These are phyloP conservation scores for Leptarthrus brevirostris DNA, from an alignment of 2,888 invertebrate species.

Conservation along the genomic window DNA sequence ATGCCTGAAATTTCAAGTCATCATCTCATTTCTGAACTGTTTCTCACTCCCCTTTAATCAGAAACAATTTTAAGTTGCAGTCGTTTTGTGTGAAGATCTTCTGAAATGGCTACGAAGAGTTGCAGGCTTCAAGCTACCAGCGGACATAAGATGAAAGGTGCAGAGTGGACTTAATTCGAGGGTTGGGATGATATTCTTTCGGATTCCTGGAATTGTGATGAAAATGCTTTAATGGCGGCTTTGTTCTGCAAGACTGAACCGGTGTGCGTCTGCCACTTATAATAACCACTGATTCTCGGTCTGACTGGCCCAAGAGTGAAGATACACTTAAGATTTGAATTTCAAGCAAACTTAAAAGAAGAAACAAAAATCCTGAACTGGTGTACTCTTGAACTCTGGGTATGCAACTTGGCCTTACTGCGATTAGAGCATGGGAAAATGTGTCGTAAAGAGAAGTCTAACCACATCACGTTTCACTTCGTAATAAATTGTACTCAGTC, in stretches of 20 bases:
- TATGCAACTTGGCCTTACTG: too few relatives aligned
- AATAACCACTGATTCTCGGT: too few relatives aligned
- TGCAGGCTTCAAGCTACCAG: too few relatives aligned
- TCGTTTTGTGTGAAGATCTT: conserved; percentile 7
- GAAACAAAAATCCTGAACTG: too few relatives aligned
- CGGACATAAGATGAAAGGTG: not conserved
- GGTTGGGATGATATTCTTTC: not conserved
- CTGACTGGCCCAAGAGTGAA: too few relatives aligned
- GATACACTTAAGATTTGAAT: not conserved
- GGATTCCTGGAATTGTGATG: not conserved
- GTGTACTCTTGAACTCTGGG: too few relatives aligned
- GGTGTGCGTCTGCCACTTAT: too few relatives aligned
- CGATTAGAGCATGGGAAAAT: too few relatives aligned
- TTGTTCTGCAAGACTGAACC: not conserved
- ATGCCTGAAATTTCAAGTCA: too few relatives aligned
- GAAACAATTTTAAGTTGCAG: conserved; percentile 4
- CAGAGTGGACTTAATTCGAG: conserved; percentile 20
- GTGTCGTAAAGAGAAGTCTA: too few relatives aligned
- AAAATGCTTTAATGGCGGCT: not conserved
- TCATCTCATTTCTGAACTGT: not conserved
- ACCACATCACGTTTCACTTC: too few relatives aligned
- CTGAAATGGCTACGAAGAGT: not conserved
- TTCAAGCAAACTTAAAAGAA: not conserved
- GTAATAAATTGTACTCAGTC: too few relatives aligned
- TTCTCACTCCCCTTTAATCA: conserved; percentile 19